Percentiles rank a stretch among this genome's conserved stretches.
Evolutionary conservation across 2,888 invertebrate species (phyloP).

Genomic region (Argyresthia goedartella): DNA sequence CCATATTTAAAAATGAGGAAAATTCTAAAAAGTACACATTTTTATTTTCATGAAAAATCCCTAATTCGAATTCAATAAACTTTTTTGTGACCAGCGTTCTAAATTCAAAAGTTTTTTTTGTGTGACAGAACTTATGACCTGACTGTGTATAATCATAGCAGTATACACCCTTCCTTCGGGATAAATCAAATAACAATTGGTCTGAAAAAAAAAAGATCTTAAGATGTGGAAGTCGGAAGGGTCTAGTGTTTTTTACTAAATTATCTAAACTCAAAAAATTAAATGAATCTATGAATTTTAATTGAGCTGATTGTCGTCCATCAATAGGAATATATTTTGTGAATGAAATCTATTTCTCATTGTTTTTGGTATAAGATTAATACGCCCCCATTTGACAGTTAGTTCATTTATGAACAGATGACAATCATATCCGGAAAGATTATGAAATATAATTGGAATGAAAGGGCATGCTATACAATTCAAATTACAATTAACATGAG

Average conservation of each 20-base stretch:
- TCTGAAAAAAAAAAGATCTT: slow-evolving; percentile 1
- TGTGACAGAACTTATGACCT: too few relatives aligned
- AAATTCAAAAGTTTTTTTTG: too few relatives aligned
- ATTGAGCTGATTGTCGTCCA: background rate
- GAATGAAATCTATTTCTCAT: slow-evolving; percentile 10
- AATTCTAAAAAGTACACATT: too few relatives aligned
- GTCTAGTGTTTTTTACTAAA: slow-evolving; percentile 5
- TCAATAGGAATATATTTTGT: slow-evolving; percentile 5
- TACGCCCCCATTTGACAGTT: background rate
- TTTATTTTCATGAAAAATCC: too few relatives aligned
- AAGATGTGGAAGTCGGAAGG: slow-evolving; percentile 4
- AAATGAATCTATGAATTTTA: slow-evolving; percentile 6
- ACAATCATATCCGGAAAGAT: too few relatives aligned
- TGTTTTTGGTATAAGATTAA: slow-evolving; percentile 8
- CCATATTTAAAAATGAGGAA: too few relatives aligned
- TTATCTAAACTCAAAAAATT: slow-evolving; percentile 9
- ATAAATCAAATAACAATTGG: slow-evolving; percentile 5
- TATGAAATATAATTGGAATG: slow-evolving; percentile 15
- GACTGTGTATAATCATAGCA: too few relatives aligned
- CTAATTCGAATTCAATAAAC: too few relatives aligned
- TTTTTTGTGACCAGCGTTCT: too few relatives aligned
- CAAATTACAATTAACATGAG: slow-evolving; percentile 14
- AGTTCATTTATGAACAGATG: slow-evolving; percentile 11
- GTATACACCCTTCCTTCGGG: slow-evolving; percentile 8
- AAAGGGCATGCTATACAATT: slow-evolving; percentile 9